These are phyloP conservation scores for Hypsibius dujardini DNA, from an alignment of 1,140 invertebrate species.

Conservation along the genomic window DNA sequence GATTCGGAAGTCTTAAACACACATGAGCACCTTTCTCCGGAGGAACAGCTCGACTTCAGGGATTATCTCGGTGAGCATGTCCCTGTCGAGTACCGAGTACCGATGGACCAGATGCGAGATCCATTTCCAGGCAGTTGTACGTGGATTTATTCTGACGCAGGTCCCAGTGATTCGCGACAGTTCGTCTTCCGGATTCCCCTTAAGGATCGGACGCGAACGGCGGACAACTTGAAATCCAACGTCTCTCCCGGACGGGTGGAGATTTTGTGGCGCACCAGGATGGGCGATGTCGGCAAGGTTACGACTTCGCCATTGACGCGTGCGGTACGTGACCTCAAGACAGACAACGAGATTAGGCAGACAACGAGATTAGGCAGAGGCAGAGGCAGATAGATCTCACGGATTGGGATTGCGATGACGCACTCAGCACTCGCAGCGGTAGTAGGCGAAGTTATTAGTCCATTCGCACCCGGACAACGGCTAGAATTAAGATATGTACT, in stretches of 20 bases:
- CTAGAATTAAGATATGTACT: no score
- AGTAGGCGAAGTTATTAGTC: no score
- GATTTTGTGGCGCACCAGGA: conserved; percentile 2
- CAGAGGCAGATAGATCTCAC: no score
- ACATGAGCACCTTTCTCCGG: not conserved
- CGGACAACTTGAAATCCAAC: not conserved
- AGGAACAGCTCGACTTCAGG: not conserved
- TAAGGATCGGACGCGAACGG: not conserved
- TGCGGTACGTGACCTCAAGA: not conserved
- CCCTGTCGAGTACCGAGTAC: no score
- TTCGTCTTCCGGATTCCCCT: not conserved
- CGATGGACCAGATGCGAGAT: no score
- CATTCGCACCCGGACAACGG: no score
- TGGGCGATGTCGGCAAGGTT: conserved; percentile 10
- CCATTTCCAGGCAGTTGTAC: no score
- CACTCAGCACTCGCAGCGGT: no score
- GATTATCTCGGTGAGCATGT: not conserved
- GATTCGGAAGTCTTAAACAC: not conserved
- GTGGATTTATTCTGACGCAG: not conserved
- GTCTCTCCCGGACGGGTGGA: conserved; percentile 4
- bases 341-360: no score
- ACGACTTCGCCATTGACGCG: conserved; percentile 5
- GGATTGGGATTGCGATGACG: no score
- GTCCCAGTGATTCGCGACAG: conserved; percentile 13
- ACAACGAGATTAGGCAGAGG: no score